Conservation (phyloP, 2,113 vertebrate genomes). For the Thunnus thynnus region DNA sequence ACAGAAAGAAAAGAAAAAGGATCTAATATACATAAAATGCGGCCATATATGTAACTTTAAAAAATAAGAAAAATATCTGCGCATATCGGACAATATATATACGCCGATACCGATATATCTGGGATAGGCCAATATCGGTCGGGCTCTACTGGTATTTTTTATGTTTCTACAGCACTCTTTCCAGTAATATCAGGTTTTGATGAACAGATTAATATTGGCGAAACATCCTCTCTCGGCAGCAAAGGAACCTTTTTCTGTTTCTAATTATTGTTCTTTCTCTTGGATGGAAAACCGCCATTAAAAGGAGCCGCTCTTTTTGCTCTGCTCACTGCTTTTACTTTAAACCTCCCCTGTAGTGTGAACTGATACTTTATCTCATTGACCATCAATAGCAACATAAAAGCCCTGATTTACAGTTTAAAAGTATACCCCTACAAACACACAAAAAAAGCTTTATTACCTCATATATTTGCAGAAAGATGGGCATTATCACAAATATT, state of each 20-base stretch:
- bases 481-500: slow-evolving; percentile 25
- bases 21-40: too few species aligned
- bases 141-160: slow-evolving; percentile 36
- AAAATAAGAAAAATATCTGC: too few species aligned
- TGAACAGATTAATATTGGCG: slow-evolving; percentile 40
- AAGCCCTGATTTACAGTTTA: neutral
- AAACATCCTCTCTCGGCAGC: slow-evolving; percentile 9
- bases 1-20: too few species aligned
- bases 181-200: slow-evolving; percentile 37
- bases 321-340: slow-evolving; percentile 19
- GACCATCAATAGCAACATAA: neutral
- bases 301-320: slow-evolving; percentile 17
- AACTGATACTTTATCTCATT: slow-evolving; percentile 24
- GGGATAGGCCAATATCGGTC: too few species aligned
- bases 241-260: slow-evolving; percentile 29
- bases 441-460: neutral
- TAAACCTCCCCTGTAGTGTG: neutral
- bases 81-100: too few species aligned
- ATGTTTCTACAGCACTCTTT: slow-evolving; percentile 24
- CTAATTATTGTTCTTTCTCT: slow-evolving; percentile 40
- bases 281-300: slow-evolving; percentile 15
- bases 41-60: too few species aligned
- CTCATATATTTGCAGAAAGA: neutral
- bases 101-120: too few species aligned
- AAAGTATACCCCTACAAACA: neutral